These are phyloP conservation scores for Theodoxus fluviatilis DNA, from an alignment of 2,888 invertebrate genomes.

Conservation along the genomic window DNA sequence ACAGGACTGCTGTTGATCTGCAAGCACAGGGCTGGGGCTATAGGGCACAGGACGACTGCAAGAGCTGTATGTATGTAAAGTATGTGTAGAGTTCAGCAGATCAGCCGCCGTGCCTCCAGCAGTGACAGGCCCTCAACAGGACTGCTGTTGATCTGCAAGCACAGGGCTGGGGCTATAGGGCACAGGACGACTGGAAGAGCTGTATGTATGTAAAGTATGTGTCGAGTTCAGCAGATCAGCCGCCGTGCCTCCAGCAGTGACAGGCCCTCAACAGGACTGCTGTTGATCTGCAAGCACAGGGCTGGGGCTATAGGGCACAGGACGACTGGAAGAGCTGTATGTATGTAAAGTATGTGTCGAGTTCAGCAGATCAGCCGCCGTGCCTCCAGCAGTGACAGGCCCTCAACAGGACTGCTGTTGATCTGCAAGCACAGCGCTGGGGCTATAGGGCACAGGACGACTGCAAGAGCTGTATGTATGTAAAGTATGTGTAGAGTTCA, in stretches of 20 bases:
- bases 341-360: no score
- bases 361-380: slow-evolving; percentile 89
- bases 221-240: no score
- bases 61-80: no score
- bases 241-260: slow-evolving; percentile 93
- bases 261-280: slow-evolving; percentile 76
- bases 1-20: slow-evolving; percentile 64
- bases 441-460: no score
- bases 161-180: not conserved
- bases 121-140: slow-evolving; percentile 83
- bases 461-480: no score
- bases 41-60: not conserved
- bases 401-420: slow-evolving; percentile 71
- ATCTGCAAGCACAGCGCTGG: slow-evolving; percentile 61
- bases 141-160: slow-evolving; percentile 63
- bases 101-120: slow-evolving; percentile 91
- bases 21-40: slow-evolving; percentile 12
- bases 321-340: no score
- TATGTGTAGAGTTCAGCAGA: no score
- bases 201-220: no score
- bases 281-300: slow-evolving; percentile 61
- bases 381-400: slow-evolving; percentile 92
- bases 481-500: no score
- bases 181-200: no score
- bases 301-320: no score